Conservation (phyloP, 2,797 vertebrate genomes). For the Pelochelys cantorii region DNA sequence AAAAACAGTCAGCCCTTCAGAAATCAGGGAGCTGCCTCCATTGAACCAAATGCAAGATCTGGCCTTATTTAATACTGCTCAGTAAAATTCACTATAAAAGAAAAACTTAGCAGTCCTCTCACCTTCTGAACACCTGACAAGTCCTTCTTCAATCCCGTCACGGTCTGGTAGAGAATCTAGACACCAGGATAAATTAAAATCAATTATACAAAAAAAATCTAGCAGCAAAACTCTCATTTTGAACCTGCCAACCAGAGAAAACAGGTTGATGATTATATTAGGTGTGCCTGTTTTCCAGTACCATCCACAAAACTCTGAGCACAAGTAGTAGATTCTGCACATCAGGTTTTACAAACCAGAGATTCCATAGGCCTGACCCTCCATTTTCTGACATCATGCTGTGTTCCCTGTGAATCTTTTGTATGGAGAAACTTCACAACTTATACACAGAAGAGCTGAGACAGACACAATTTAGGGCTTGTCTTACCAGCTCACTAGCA, state of each 20-base stretch:
- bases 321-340: background rate
- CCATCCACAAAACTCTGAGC: background rate
- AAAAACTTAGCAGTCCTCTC: slow-evolving; percentile 45
- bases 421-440: background rate
- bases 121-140: slow-evolving; percentile 95
- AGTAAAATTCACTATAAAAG: background rate
- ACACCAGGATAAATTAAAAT: slow-evolving; percentile 2
- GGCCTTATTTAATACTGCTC: background rate
- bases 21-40: background rate
- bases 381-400: background rate
- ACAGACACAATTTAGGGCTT: background rate
- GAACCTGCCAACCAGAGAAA: background rate
- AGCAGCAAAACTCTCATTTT: background rate
- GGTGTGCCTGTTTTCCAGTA: background rate
- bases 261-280: background rate
- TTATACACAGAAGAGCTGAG: background rate
- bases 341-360: background rate
- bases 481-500: background rate
- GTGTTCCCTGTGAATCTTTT: background rate
- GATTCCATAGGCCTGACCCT: background rate
- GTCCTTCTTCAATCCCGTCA: slow-evolving; percentile 94
- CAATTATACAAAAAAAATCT: background rate
- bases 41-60: background rate
- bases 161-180: slow-evolving; percentile 95
- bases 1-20: background rate